These are phyloP conservation scores for Acleris sparsana DNA, from an alignment of 2,888 invertebrate species.

Conservation along the genomic window DNA sequence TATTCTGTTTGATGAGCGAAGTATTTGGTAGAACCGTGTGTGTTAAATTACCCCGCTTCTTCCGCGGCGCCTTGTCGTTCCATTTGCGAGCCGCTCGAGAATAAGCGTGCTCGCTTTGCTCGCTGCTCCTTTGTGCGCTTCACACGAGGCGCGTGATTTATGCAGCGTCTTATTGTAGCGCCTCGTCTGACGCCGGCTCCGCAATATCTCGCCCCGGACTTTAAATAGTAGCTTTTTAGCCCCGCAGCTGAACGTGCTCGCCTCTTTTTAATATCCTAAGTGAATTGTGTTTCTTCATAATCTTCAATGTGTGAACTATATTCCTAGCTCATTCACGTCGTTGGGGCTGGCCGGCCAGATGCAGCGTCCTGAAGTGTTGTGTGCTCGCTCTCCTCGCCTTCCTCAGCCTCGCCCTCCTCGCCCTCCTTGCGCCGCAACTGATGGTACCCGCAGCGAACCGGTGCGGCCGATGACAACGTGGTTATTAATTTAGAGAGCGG, in stretches of 20 bases:
- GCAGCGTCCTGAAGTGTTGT: too few relatives aligned
- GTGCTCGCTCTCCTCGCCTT: too few relatives aligned
- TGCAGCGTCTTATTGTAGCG: not conserved
- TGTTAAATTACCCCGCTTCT: too few relatives aligned
- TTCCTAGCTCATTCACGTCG: not conserved
- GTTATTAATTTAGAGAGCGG: not conserved
- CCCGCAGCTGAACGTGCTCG: not conserved
- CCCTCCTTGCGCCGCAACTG: too few relatives aligned
- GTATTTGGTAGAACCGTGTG: too few relatives aligned
- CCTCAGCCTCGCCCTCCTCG: too few relatives aligned
- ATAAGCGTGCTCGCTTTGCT: not conserved
- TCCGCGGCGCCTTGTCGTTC: not conserved
- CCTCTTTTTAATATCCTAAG: not conserved
- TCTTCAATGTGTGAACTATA: not conserved
- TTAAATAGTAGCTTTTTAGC: not conserved
- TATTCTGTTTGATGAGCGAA: too few relatives aligned
- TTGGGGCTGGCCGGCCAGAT: not conserved
- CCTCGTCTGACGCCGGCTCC: not conserved
- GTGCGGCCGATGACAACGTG: not conserved
- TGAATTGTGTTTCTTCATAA: not conserved
- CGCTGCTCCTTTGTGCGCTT: not conserved
- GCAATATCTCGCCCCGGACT: not conserved
- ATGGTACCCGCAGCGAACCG: too few relatives aligned
- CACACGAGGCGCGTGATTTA: not conserved
- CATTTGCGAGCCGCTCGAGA: not conserved